Conservation (phyloP, 1,140 invertebrate genomes). For the Drosophila yakuba region DNA sequence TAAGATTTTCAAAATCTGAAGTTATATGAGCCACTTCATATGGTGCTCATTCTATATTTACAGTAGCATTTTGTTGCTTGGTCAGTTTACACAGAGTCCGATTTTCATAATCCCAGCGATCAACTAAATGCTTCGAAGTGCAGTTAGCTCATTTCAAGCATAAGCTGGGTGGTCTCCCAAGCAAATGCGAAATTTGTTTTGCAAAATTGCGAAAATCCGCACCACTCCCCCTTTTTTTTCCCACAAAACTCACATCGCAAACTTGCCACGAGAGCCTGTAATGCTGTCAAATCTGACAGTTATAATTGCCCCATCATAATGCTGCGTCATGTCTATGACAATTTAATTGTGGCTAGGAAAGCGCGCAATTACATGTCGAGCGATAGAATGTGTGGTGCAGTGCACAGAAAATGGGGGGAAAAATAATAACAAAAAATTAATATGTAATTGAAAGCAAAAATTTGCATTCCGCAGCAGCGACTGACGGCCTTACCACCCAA, state of each 20-base stretch:
- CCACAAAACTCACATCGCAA: slow-evolving; percentile 30
- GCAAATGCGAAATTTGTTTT: slow-evolving; percentile 30
- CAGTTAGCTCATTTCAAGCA: not conserved
- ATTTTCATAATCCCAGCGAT: not conserved
- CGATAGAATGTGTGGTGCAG: slow-evolving; percentile 2
- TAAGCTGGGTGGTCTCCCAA: slow-evolving; percentile 26
- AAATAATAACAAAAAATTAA: slow-evolving; percentile 32
- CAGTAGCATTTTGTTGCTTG: not conserved
- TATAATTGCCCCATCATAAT: slow-evolving; percentile 79
- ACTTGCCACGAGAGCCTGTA: slow-evolving; percentile 36
- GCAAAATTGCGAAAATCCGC: slow-evolving; percentile 23
- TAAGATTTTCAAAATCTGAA: no score
- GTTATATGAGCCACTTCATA: no score
- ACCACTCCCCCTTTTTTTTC: slow-evolving; percentile 1
- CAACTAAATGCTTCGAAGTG: slow-evolving; percentile 3
- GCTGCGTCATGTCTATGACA: slow-evolving; percentile 79
- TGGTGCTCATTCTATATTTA: not conserved
- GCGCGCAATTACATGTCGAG: slow-evolving; percentile 75
- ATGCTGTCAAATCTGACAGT: slow-evolving; percentile 75
- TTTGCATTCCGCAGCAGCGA: slow-evolving; percentile 65
- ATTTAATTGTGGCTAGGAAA: slow-evolving; percentile 81
- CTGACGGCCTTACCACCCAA: slow-evolving; percentile 73
- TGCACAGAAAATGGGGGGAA: slow-evolving; percentile 16
- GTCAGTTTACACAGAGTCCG: no score
- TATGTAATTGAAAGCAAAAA: slow-evolving; percentile 73